These are phyloP conservation scores for Arizona elegans DNA, from an alignment of 2,113 vertebrate species.

Conservation along the genomic window DNA sequence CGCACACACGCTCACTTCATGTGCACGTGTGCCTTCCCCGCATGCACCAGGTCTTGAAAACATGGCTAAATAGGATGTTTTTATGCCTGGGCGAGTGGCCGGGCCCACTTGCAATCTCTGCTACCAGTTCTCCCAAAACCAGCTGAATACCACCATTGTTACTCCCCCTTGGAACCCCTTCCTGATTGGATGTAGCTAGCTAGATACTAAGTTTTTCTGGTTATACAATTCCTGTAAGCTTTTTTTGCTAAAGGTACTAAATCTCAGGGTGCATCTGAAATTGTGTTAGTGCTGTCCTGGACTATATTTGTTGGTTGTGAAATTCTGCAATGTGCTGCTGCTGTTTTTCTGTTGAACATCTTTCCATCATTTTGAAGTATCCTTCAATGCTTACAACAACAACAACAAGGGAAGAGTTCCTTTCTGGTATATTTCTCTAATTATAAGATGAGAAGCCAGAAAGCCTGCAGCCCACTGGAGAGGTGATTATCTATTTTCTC, in stretches of 20 bases:
- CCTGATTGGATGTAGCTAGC: neutral
- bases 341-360: neutral
- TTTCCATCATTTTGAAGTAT: neutral
- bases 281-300: neutral
- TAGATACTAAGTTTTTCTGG: neutral
- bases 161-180: neutral
- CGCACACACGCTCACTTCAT: too few species aligned
- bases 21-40: too few species aligned
- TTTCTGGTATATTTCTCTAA: neutral
- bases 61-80: too few species aligned
- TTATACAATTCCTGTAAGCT: neutral
- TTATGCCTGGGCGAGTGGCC: too few species aligned
- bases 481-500: neutral
- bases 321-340: neutral
- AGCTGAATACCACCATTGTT: too few species aligned
- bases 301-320: neutral
- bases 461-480: neutral
- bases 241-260: neutral
- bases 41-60: too few species aligned
- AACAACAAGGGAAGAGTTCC: neutral
- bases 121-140: too few species aligned
- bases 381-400: neutral
- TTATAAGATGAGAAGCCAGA: neutral
- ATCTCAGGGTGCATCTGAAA: neutral
- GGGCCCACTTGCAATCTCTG: too few species aligned